Conservation (phyloP, 2,113 vertebrate species). For the Tympanuchus pallidicinctus region DNA sequence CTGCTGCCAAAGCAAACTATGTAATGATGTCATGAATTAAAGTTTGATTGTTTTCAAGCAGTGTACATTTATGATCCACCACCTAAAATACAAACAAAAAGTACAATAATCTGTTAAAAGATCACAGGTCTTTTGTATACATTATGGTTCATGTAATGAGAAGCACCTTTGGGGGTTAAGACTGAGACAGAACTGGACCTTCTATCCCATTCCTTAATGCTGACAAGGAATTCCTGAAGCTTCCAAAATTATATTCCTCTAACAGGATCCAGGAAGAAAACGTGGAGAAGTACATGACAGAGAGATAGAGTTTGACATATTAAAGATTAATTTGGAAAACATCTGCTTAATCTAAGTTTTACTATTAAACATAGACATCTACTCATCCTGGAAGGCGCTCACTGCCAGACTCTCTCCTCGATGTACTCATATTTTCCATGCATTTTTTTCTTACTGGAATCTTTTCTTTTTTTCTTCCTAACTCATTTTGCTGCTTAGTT, state of each 20-base stretch:
- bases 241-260: neutral
- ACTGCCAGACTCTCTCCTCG: neutral
- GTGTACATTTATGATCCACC: neutral
- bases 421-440: neutral
- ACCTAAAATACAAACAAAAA: neutral
- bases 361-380: conserved; percentile 41
- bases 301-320: neutral
- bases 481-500: neutral
- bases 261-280: conserved; percentile 20
- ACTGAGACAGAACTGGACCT: neutral
- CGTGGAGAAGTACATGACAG: neutral
- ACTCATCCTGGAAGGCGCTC: neutral
- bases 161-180: neutral
- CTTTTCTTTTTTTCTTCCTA: neutral
- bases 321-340: conserved; percentile 4
- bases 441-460: neutral
- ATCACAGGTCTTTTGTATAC: neutral
- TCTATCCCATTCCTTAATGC: conserved; percentile 27
- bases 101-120: neutral
- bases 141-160: neutral
- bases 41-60: neutral
- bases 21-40: neutral
- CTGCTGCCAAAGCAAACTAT: neutral
- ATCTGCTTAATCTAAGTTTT: conserved; percentile 22
- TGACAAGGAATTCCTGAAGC: neutral